These are phyloP conservation scores for Pristionchus pacificus DNA, from an alignment of 1,140 invertebrate species.

Conservation along the genomic window DNA sequence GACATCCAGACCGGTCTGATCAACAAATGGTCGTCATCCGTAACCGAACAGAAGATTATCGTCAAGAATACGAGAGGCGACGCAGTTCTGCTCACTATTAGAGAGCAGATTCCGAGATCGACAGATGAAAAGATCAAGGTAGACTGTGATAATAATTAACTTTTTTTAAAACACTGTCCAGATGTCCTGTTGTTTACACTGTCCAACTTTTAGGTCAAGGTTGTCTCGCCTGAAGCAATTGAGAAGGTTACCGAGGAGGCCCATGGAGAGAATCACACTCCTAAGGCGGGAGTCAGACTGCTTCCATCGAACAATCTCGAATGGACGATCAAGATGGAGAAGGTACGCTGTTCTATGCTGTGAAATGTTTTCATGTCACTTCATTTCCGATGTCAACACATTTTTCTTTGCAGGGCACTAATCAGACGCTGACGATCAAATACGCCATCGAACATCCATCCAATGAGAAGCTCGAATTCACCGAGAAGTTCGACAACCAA, in stretches of 20 bases:
- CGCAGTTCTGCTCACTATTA: slow-evolving; percentile 52
- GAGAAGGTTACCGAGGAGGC: slow-evolving; percentile 26
- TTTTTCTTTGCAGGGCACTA: neutral
- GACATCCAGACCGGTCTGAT: slow-evolving; percentile 44
- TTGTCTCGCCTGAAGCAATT: slow-evolving; percentile 41
- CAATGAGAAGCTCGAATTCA: slow-evolving; percentile 43
- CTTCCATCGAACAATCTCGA: slow-evolving; percentile 58
- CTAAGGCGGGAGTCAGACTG: slow-evolving; percentile 38
- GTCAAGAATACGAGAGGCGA: slow-evolving; percentile 58
- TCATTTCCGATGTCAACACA: no score
- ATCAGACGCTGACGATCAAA: slow-evolving; percentile 42
- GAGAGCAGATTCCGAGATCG: slow-evolving; percentile 58
- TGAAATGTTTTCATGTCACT: no score
- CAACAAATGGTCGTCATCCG: slow-evolving; percentile 42
- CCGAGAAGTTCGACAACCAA: slow-evolving; percentile 23
- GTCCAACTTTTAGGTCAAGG: no score
- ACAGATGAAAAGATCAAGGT: slow-evolving; percentile 61
- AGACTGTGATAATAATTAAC: no score
- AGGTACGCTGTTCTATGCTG: no score
- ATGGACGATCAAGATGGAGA: slow-evolving; percentile 53
- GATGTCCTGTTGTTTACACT: no score
- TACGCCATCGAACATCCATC: slow-evolving; percentile 56
- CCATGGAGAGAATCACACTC: slow-evolving; percentile 19
- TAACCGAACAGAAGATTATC: slow-evolving; percentile 56
- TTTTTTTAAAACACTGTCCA: no score